Conservation (phyloP, 2,113 vertebrate species). For the Pungitius pungitius region DNA sequence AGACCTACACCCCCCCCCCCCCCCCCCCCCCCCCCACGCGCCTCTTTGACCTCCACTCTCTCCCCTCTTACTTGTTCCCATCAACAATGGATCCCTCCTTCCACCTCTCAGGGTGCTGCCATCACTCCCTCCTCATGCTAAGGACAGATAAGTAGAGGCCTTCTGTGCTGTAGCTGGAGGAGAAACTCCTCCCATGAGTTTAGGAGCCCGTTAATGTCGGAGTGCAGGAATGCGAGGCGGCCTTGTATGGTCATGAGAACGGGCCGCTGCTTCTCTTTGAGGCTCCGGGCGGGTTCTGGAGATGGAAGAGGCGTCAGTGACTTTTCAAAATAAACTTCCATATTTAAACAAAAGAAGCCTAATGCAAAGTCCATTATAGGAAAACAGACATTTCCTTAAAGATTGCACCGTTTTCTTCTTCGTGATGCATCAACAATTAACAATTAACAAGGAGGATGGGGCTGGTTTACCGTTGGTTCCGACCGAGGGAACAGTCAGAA, state of each 20-base stretch:
- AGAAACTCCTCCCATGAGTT: slow-evolving; percentile 71
- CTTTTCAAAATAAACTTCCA: neutral
- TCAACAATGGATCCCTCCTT: slow-evolving; percentile 35
- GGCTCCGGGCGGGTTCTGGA: slow-evolving; percentile 27
- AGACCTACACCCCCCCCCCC: no score
- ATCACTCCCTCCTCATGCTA: slow-evolving; percentile 18
- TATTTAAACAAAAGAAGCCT: neutral
- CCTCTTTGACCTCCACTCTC: slow-evolving; percentile 22
- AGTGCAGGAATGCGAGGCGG: slow-evolving; percentile 78
- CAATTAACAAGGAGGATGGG: no score
- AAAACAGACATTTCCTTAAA: no score
- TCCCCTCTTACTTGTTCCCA: slow-evolving; percentile 17
- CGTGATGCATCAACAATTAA: no score
- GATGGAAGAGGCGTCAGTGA: neutral
- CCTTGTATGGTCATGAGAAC: slow-evolving; percentile 87
- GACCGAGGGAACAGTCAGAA: neutral
- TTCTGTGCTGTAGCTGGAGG: slow-evolving; percentile 74
- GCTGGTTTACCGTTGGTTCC: no score
- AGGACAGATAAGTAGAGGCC: slow-evolving; percentile 1
- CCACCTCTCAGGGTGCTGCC: slow-evolving; percentile 25
- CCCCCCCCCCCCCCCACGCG: no score
- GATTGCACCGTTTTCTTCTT: no score
- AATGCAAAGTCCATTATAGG: no score
- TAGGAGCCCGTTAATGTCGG: slow-evolving; percentile 82
- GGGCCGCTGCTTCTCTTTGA: slow-evolving; percentile 39